phyloP scores from a whole-genome alignment of 2,797 vertebrate species.

The Rhinogobio ventralis region DNA sequence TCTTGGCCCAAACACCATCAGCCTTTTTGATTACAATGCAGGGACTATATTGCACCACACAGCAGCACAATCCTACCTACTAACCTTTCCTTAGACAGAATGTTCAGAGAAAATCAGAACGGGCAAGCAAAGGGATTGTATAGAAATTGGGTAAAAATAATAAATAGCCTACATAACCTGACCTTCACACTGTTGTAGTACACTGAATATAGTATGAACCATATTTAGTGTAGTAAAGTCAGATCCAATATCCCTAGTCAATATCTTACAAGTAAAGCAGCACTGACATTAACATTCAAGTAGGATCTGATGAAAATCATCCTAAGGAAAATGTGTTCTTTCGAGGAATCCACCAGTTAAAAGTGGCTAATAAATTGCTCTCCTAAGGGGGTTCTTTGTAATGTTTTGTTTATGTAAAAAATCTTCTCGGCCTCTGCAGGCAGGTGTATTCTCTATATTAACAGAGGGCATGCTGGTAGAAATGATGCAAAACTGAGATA shows the following conservation, averaged over 20 bases:
- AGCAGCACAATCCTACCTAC: slow-evolving; percentile 39
- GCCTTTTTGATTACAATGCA: slow-evolving; percentile 44
- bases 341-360: neutral
- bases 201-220: neutral
- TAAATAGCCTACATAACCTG: slow-evolving; percentile 44
- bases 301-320: neutral
- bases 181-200: slow-evolving; percentile 21
- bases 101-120: slow-evolving; percentile 25
- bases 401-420: slow-evolving; percentile 18
- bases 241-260: neutral
- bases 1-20: slow-evolving; percentile 46
- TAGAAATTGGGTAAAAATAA: slow-evolving; percentile 36
- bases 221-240: neutral
- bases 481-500: slow-evolving; percentile 6
- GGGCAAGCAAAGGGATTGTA: slow-evolving; percentile 22
- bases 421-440: slow-evolving; percentile 11
- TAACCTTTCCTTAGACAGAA: slow-evolving; percentile 40
- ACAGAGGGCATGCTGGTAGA: slow-evolving; percentile 8
- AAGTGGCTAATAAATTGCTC: neutral
- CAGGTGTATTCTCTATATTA: neutral
- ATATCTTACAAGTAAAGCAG: neutral
- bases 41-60: slow-evolving; percentile 34
- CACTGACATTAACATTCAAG: neutral
- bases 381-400: neutral
- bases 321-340: neutral